These are phyloP conservation scores for Hiodon alosoides DNA, from an alignment of 2,113 vertebrate genomes.

Conservation along the genomic window DNA sequence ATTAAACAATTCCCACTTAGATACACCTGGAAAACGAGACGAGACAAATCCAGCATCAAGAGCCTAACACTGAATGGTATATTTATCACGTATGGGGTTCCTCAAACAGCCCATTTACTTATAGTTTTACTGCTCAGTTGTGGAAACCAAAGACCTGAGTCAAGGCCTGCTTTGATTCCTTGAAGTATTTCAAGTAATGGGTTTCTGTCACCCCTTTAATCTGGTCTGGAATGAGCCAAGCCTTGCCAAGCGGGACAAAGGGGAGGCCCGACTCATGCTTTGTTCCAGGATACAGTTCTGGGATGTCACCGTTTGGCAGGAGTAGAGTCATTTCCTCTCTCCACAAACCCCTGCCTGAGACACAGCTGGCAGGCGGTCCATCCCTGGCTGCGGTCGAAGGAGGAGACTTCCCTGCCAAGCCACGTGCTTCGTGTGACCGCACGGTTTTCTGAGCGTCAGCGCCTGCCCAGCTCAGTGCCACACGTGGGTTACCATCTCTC, in stretches of 20 bases:
- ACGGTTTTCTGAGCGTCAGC: background rate
- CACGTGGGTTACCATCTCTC: slow-evolving; percentile 12
- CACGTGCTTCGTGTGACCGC: background rate
- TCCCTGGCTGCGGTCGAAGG: slow-evolving; percentile 3
- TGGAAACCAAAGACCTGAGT: too few species aligned
- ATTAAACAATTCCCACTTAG: too few species aligned
- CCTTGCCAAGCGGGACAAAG: background rate
- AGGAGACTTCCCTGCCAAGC: background rate
- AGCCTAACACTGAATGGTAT: too few species aligned
- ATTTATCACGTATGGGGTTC: too few species aligned
- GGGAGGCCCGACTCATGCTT: background rate
- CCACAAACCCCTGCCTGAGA: background rate
- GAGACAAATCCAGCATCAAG: too few species aligned
- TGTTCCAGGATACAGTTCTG: background rate
- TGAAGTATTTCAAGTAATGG: too few species aligned
- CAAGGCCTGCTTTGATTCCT: too few species aligned
- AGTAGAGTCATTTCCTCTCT: background rate
- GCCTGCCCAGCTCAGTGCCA: slow-evolving; percentile 13
- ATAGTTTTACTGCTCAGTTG: too few species aligned
- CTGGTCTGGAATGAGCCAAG: background rate
- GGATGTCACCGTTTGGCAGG: slow-evolving; percentile 16
- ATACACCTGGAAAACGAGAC: too few species aligned
- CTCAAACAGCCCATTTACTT: too few species aligned
- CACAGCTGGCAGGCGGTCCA: background rate
- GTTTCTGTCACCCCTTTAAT: background rate